Evolutionary conservation across 2,113 vertebrate species (phyloP).

Genomic region (Chaetura pelagica): DNA sequence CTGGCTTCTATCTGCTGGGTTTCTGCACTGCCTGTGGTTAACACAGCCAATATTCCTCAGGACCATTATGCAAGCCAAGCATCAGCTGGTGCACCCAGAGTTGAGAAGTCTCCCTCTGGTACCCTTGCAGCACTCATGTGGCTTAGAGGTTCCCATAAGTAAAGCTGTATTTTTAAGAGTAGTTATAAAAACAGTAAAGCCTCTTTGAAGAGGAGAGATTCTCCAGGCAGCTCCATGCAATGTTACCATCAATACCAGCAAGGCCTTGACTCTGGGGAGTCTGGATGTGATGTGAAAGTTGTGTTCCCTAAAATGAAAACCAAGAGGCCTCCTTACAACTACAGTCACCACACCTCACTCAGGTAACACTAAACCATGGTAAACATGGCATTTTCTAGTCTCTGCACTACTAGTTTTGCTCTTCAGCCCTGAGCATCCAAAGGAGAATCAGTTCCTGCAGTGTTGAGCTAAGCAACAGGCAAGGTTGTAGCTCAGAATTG

Average conservation of each 20-base stretch:
- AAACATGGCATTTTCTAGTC: background rate
- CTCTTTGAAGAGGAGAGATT: background rate
- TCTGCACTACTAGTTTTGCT: background rate
- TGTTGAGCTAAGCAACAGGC: background rate
- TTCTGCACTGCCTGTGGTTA: constrained; percentile 2
- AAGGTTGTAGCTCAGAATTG: background rate
- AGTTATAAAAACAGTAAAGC: background rate
- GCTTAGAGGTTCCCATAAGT: background rate
- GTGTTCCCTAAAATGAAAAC: background rate
- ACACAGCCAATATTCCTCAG: background rate
- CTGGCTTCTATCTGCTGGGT: background rate
- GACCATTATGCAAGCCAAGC: background rate
- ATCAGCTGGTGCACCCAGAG: background rate
- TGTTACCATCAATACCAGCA: background rate
- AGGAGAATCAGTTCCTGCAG: background rate
- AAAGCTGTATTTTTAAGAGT: background rate
- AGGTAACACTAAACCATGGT: background rate
- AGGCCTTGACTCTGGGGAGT: background rate
- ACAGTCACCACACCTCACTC: background rate
- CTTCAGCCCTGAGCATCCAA: background rate
- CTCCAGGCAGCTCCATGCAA: background rate
- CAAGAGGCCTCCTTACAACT: background rate
- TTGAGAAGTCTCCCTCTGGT: background rate
- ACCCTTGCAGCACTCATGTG: background rate
- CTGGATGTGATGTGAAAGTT: background rate